phyloP scores from a whole-genome alignment of 2,888 invertebrate species.

The Leptarthrus brevirostris region DNA sequence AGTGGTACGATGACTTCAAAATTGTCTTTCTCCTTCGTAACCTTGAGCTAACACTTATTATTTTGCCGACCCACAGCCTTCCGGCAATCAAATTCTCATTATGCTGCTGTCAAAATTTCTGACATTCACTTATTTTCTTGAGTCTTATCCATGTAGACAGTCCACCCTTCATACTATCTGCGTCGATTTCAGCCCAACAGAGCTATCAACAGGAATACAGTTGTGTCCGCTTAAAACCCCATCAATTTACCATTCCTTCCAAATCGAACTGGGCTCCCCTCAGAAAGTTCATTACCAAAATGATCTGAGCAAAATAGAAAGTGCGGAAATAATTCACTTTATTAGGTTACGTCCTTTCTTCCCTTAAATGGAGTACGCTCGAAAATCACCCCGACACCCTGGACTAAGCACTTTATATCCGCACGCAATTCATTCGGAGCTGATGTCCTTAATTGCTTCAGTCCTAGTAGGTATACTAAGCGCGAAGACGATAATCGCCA shows the following conservation, averaged over 20 bases:
- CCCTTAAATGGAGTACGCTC: not conserved
- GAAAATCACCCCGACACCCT: constrained; percentile 35
- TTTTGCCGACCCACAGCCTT: not conserved
- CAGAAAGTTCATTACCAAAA: constrained; percentile 24
- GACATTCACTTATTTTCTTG: constrained; percentile 43
- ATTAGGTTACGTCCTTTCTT: constrained; percentile 39
- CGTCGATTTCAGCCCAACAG: not conserved
- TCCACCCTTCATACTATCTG: not conserved
- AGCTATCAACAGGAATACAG: not conserved
- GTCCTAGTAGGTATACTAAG: not conserved
- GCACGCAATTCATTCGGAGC: constrained; percentile 28
- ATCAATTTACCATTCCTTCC: constrained; percentile 1
- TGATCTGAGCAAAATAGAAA: constrained; percentile 8
- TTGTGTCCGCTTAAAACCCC: not conserved
- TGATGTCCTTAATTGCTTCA: constrained; percentile 42
- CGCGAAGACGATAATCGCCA: constrained; percentile 20
- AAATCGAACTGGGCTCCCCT: not conserved
- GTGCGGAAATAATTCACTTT: constrained; percentile 47
- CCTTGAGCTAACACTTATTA: not conserved
- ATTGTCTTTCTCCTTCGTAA: not conserved
- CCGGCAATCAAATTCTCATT: constrained; percentile 44
- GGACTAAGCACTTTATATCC: constrained; percentile 46
- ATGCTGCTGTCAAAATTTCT: constrained; percentile 29
- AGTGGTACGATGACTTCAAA: not conserved
- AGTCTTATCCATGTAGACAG: constrained; percentile 38